Percentiles rank a stretch among this genome's conserved stretches.
Conservation (phyloP, 2,888 invertebrate genomes). For the Eupithecia abbreviata region DNA sequence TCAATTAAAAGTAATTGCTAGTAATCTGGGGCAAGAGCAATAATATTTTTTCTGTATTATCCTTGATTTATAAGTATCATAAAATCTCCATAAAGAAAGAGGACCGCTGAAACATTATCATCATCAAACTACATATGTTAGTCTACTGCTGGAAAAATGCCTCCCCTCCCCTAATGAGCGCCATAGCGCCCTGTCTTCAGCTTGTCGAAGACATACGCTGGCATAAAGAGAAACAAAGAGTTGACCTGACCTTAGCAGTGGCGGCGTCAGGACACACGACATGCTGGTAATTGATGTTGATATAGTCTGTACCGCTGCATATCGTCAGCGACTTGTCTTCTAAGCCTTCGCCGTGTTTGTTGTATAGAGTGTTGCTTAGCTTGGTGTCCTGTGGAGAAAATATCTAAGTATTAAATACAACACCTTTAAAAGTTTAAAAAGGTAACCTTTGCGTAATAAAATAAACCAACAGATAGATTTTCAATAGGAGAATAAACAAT, state of each 20-base stretch:
- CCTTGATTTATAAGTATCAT: neutral
- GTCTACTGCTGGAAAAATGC: too few relatives aligned
- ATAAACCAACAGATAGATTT: neutral
- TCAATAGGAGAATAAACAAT: neutral
- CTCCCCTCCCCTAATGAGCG: too few relatives aligned
- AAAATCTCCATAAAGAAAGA: neutral
- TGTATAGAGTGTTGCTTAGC: slow-evolving; percentile 88
- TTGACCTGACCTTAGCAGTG: slow-evolving; percentile 92
- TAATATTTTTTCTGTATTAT: neutral
- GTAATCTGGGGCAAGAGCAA: neutral
- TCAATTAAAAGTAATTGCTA: neutral
- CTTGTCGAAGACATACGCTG: neutral
- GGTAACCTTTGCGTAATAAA: neutral
- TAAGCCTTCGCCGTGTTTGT: slow-evolving; percentile 91
- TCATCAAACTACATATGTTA: too few relatives aligned
- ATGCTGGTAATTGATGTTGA: slow-evolving; percentile 99
- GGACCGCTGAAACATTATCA: neutral
- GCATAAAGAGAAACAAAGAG: neutral
- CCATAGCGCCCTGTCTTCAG: too few relatives aligned
- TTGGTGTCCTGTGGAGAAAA: slow-evolving; percentile 88
- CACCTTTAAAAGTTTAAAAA: neutral
- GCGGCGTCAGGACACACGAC: slow-evolving; percentile 97
- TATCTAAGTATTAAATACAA: neutral
- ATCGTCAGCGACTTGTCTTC: slow-evolving; percentile 98
- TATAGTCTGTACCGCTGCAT: slow-evolving; percentile 99